Base-by-base conservation (phyloP, 2,113 vertebrate species). In the Periophthalmus modestus region DNA sequence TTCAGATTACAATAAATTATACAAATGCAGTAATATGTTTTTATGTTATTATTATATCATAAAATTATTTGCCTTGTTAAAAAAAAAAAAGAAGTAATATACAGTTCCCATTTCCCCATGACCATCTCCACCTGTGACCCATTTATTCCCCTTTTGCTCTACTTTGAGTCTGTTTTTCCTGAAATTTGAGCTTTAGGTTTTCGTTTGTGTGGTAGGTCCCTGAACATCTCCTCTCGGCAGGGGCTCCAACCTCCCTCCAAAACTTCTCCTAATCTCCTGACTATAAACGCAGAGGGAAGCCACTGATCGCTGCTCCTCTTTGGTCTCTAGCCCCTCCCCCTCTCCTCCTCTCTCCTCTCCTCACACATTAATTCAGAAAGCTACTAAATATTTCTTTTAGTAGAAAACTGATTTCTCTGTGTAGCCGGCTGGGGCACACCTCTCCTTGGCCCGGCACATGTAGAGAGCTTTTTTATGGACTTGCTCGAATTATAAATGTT, bases 341-440 rank as follows among this genome's bases (percentile, higher is more conserved):
- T 12, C 6, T 81, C 75, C 71, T 50, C 50, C 82, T 74, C 21
- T 12, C 81, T 77, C 76, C 69, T 19, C 7, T 81, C 72, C 73
- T 55, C 59, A 79, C 77, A 21, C 86, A 89, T 86, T 86, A 89
- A 88, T 89, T 88, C 82, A 86, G 77, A n/a, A 61, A 87, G 78
- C 85, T 86, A 85, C 87, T 91, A 88, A 89, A 89, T 91, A 85
- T 91, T 88, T 88, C 88, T 84, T 87, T 88, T 85, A 85, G 84
- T 85, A 82, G 83, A 88, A 82, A 85, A 78, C 81, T 54, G 68
- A 79, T 80, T 87, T 80, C 72, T 78, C 73, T 78, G 33, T 61
- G 70, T 36, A 73, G 67, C 81, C 81, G 61, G 43, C 69, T 43
- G 39, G 54, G 69, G 79, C 76, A 70, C 85, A 82, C 82, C 78